A percentile compares a stretch with the other conserved stretches of the same genome.
phyloP scores from a whole-genome alignment of 2,888 invertebrate species.

The Cinara cedri region DNA sequence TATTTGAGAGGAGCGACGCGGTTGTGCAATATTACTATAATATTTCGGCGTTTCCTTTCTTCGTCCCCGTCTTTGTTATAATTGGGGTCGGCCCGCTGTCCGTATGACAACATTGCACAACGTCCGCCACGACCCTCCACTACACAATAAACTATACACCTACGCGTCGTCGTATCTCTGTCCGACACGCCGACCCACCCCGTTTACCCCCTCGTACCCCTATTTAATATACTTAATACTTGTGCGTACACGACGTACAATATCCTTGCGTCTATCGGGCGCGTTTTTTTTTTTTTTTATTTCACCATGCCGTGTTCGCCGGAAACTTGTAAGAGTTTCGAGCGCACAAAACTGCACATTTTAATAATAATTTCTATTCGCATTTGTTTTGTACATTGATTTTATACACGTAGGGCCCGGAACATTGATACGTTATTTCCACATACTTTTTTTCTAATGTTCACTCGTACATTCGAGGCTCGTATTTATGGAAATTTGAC shows the following conservation, averaged over 20 bases:
- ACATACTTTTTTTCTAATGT: no score
- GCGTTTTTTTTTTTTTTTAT: not conserved
- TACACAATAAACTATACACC: no score
- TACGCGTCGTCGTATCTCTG: slow-evolving; percentile 3
- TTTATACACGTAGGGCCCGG: no score
- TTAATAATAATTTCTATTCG: no score
- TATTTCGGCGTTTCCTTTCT: not conserved
- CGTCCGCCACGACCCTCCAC: slow-evolving; percentile 4
- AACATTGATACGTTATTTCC: no score
- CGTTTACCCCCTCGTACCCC: not conserved
- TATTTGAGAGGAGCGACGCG: not conserved
- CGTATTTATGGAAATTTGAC: no score
- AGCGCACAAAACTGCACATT: no score
- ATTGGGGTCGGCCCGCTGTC: slow-evolving; percentile 44
- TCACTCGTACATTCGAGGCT: no score
- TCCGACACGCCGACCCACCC: slow-evolving; percentile 17
- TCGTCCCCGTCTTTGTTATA: not conserved
- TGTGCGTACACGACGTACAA: not conserved
- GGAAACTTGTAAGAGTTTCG: no score
- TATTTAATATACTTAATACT: not conserved
- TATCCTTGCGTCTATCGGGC: not conserved
- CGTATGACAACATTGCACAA: slow-evolving; percentile 36
- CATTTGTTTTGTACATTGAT: no score
- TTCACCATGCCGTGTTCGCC: not conserved
- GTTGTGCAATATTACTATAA: slow-evolving; percentile 11